Percentiles rank a stretch among this genome's conserved stretches.
These are phyloP conservation scores for Lampris incognitus DNA, from an alignment of 2,113 vertebrate genomes.

Conservation along the genomic window DNA sequence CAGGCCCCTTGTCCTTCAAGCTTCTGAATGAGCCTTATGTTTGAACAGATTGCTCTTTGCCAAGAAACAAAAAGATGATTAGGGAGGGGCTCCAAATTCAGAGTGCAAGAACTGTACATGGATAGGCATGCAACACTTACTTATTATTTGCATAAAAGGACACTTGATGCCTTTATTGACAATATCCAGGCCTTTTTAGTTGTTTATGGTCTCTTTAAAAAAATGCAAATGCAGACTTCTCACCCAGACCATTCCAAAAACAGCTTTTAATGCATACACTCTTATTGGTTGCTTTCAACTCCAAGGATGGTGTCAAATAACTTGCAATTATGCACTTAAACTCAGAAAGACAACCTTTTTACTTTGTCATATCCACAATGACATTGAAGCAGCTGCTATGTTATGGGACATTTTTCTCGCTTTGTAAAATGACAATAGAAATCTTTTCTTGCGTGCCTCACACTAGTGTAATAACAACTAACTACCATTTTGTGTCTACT, in stretches of 20 bases:
- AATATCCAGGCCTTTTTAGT: constrained; percentile 30
- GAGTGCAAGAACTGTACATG: constrained; percentile 49
- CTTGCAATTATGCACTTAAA: constrained; percentile 44
- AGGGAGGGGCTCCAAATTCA: constrained; percentile 68
- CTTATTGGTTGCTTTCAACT: constrained; percentile 4
- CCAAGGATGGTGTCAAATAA: constrained; percentile 8
- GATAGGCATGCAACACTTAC: constrained; percentile 45
- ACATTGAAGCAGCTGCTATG: constrained; percentile 35
- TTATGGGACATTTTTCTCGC: background rate
- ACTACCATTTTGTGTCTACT: background rate
- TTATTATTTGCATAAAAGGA: constrained; percentile 55
- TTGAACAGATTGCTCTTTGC: constrained; percentile 72
- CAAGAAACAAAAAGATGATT: constrained; percentile 77
- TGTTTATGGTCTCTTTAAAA: background rate
- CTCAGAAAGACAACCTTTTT: constrained; percentile 38
- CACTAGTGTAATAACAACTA: constrained; percentile 42
- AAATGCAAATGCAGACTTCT: constrained; percentile 8
- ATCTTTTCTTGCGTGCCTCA: constrained; percentile 7
- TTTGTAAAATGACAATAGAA: background rate
- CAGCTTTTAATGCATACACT: constrained; percentile 1
- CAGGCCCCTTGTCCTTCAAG: constrained; percentile 56
- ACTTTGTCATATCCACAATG: constrained; percentile 30
- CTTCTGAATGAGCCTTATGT: constrained; percentile 75
- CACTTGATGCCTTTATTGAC: constrained; percentile 34
- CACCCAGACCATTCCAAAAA: constrained; percentile 25